phyloP scores from a whole-genome alignment of 2,888 invertebrate genomes.

The Lysandra coridon region DNA sequence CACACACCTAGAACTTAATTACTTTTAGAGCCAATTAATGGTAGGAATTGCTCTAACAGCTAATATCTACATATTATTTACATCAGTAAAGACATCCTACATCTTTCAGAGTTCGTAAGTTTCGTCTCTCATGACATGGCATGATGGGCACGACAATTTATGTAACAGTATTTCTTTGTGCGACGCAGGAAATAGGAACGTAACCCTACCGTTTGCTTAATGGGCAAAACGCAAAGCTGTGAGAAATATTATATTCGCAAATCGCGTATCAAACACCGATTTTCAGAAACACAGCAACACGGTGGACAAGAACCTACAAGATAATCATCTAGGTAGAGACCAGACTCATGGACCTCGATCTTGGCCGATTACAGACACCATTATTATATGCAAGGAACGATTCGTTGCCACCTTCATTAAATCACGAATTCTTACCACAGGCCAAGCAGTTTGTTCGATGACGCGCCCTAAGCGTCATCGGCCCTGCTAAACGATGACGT shows the following conservation, averaged over 20 bases:
- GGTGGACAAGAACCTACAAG: no score
- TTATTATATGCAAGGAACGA: no score
- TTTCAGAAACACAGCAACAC: background rate
- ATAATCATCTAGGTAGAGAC: background rate
- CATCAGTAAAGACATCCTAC: background rate
- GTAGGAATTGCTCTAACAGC: no score
- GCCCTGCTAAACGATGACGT: no score
- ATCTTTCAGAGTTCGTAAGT: conserved; percentile 8
- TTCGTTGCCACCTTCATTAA: no score
- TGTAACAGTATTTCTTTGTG: conserved; percentile 22
- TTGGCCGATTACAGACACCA: no score
- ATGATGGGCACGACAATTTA: conserved; percentile 21
- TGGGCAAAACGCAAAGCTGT: conserved; percentile 10
- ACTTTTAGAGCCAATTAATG: no score
- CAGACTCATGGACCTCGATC: no score
- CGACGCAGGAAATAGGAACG: conserved; percentile 11
- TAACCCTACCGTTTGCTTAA: conserved; percentile 21
- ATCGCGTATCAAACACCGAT: background rate
- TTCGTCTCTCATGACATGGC: conserved; percentile 19
- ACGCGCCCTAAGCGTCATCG: no score
- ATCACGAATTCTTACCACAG: no score
- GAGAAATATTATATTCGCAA: background rate
- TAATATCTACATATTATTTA: background rate
- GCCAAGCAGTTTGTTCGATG: no score
- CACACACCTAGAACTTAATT: no score